phyloP scores from a whole-genome alignment of 1,140 invertebrate genomes.

The Lordiphosa mommai region DNA sequence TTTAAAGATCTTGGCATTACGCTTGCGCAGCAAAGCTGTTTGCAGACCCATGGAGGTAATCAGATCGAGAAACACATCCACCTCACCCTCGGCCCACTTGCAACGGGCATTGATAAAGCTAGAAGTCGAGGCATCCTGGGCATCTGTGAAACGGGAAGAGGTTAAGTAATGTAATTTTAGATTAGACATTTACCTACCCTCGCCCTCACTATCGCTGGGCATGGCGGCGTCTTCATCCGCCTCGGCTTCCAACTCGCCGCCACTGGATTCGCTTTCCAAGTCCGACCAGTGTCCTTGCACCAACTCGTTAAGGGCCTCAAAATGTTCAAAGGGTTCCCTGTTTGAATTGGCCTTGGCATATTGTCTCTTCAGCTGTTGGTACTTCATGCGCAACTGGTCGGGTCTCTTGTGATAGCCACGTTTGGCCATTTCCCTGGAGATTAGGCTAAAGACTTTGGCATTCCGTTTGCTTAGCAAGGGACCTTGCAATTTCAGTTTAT shows the following conservation, averaged over 20 bases:
- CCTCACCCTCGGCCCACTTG: constrained; percentile 55
- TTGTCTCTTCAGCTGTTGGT: constrained; percentile 28
- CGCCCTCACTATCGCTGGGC: constrained; percentile 32
- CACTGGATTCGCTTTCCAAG: constrained; percentile 24
- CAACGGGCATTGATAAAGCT: constrained; percentile 32
- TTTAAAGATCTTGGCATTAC: constrained; percentile 56
- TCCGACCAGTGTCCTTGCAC: constrained; percentile 17
- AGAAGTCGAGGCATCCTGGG: constrained; percentile 19
- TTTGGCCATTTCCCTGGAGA: constrained; percentile 38
- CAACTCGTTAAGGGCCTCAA: constrained; percentile 22
- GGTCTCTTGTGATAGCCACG: constrained; percentile 21
- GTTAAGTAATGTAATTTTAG: not conserved
- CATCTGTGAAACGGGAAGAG: constrained; percentile 5
- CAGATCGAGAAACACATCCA: constrained; percentile 37
- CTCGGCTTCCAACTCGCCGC: constrained; percentile 24
- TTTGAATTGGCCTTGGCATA: constrained; percentile 19
- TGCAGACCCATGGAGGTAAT: constrained; percentile 44
- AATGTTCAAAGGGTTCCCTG: constrained; percentile 27
- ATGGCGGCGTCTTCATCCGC: constrained; percentile 22
- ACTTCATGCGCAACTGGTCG: constrained; percentile 42
- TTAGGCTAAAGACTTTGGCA: constrained; percentile 41
- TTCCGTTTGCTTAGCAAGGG: constrained; percentile 26
- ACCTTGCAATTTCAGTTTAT: constrained; percentile 26
- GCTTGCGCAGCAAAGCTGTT: constrained; percentile 39
- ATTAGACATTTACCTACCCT: constrained; percentile 29